phyloP scores from a whole-genome alignment of 2,113 vertebrate species.

The Tachuris rubrigastra region DNA sequence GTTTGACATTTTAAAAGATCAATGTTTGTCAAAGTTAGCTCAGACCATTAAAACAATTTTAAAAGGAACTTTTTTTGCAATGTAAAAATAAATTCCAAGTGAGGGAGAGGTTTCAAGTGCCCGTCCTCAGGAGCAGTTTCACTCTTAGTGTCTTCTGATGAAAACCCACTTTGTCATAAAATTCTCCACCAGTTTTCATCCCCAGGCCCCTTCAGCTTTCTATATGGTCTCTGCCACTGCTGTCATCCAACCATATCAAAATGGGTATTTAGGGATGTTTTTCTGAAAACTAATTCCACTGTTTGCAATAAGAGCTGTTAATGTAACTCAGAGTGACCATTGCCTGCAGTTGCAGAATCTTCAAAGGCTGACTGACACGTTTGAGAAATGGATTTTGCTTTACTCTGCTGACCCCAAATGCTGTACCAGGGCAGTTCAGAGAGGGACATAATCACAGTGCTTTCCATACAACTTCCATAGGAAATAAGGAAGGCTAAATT shows the following conservation, averaged over 20 bases:
- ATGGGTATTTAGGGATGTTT: constrained; percentile 36
- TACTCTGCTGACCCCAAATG: neutral
- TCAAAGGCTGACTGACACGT: neutral
- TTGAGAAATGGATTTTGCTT: neutral
- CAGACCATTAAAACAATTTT: neutral
- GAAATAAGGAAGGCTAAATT: neutral
- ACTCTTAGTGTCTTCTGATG: neutral
- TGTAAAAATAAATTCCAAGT: neutral
- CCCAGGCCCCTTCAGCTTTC: constrained; percentile 26
- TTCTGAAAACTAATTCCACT: constrained; percentile 12
- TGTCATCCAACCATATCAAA: neutral
- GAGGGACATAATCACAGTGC: neutral
- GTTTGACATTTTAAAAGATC: constrained; percentile 43
- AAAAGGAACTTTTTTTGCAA: neutral
- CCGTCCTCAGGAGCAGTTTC: neutral
- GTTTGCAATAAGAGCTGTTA: neutral
- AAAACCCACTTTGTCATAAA: constrained; percentile 36
- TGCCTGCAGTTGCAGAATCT: constrained; percentile 13
- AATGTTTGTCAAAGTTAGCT: neutral
- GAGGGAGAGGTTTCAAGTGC: neutral
- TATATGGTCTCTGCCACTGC: constrained; percentile 5
- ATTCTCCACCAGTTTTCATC: constrained; percentile 29
- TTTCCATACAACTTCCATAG: neutral
- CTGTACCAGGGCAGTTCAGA: neutral
- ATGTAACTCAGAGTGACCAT: neutral